phyloP scores from a whole-genome alignment of 1,140 invertebrate genomes.

The Drosophila nannoptera region DNA sequence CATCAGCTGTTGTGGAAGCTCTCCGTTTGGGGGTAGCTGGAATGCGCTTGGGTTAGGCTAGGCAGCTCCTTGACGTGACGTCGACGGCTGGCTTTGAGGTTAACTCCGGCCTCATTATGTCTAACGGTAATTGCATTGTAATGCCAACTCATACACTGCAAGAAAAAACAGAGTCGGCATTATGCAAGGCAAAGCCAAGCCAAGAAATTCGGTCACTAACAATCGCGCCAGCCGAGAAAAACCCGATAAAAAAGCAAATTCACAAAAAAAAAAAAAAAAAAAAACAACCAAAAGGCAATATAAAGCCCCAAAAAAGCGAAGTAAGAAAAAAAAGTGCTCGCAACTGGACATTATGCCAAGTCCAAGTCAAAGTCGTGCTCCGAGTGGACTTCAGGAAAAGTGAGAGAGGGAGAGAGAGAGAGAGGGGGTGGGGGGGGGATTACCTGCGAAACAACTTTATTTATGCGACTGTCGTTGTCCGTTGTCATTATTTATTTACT shows the following conservation, averaged over 20 bases:
- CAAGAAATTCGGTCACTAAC: conserved; percentile 36
- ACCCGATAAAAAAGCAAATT: background rate
- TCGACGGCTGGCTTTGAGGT: conserved; percentile 3
- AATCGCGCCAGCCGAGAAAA: conserved; percentile 6
- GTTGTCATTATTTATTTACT: conserved; percentile 13
- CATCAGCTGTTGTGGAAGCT: conserved; percentile 15
- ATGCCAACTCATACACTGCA: conserved; percentile 5
- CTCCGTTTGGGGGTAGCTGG: background rate
- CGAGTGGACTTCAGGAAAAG: conserved; percentile 15
- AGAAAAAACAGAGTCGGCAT: conserved; percentile 13
- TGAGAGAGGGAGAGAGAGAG: background rate
- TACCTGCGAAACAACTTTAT: conserved; percentile 31
- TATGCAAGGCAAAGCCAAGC: conserved; percentile 41
- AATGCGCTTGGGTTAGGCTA: background rate
- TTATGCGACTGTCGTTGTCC: conserved; percentile 7
- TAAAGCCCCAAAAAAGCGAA: background rate
- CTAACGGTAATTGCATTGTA: conserved; percentile 32
- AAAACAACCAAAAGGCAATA: conserved; percentile 9
- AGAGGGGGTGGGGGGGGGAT: background rate
- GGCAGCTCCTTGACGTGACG: conserved; percentile 10
- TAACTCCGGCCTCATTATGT: background rate
- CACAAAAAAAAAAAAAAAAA: conserved; percentile 1
- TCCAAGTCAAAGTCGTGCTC: conserved; percentile 34
- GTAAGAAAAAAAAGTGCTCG: conserved; percentile 8
- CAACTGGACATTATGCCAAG: conserved; percentile 38